phyloP scores from a whole-genome alignment of 2,888 invertebrate species.

The Limulus polyphemus region DNA sequence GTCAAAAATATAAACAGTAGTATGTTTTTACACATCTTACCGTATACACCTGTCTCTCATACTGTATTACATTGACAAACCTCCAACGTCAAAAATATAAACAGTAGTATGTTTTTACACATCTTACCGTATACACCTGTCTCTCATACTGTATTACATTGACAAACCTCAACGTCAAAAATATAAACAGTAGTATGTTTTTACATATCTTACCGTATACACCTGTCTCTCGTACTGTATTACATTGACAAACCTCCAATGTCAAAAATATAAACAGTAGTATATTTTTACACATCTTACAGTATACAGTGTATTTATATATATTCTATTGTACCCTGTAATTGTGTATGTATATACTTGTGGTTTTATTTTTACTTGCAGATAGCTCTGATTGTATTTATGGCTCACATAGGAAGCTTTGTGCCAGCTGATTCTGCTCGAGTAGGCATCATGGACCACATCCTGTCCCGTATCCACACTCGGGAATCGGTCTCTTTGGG shows the following conservation, averaged over 20 bases:
- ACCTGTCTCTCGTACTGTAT: no score
- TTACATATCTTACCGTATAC: no score
- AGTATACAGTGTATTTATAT: background rate
- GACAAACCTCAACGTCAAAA: no score
- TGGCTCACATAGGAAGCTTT: constrained; percentile 79
- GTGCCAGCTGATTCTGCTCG: constrained; percentile 65
- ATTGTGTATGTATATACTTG: background rate
- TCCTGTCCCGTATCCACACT: constrained; percentile 61
- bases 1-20: no score
- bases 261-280: no score
- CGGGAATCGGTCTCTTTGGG: constrained; percentile 62
- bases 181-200: no score
- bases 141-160: no score
- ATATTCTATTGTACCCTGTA: background rate
- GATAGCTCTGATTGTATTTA: constrained; percentile 56
- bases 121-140: background rate
- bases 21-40: no score
- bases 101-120: background rate
- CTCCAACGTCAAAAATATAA: no score
- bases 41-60: no score
- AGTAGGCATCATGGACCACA: constrained; percentile 56
- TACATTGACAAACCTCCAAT: no score
- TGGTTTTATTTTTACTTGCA: background rate
- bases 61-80: no score
- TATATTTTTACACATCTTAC: background rate